Base-by-base conservation (phyloP, 1,140 invertebrate species). In the Brachionus rotundiformis region DNA sequence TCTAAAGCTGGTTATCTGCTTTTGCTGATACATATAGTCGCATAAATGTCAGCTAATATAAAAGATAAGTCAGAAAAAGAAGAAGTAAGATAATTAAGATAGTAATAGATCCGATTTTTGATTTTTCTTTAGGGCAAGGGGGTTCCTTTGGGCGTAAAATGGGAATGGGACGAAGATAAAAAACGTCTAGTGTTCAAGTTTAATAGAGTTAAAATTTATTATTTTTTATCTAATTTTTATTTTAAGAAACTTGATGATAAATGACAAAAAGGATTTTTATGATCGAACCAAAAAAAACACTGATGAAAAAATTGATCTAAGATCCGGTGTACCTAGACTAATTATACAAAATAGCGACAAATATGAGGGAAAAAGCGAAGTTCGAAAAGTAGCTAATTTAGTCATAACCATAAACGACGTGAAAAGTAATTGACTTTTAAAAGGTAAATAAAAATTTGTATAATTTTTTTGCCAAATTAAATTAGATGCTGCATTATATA, bases 121-220 rank as follows among this genome's bases (percentile, higher is more conserved):
- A 47, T 11, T 77, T 77, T 47, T 77, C 16, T 8, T 8, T 25
- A 79, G 76, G 13, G 13, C 23, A 79, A 79, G 25, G 59, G 31
- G 47, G 54, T 79, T 41, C 76, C 76, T 7, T 19, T 79, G 5
- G 76, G 76, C 23, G 59, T 79, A 23, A 79, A 79, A 79, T 79
- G 76, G 76, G 76, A 79, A 79, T 79, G 76, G 76, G 76, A 79
- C 41, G 47, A 54, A 29, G 25, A 16, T 11, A 79, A 79, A 29
- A 54, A 79, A 27, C 47, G 76, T 29, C 29, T 79, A 8, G 29
- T 25, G 10, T 79, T 68, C 63, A 68, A 68, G 63, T 68, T 68
- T 33, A 19, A 31, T 1, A 63, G 29, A n/a, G n/a, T n/a, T 68
- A 16, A 11, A 68, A 68, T 68, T 39, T 4, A 39, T 16, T 7